Evolutionary conservation across 2,888 invertebrate species (phyloP).

Genomic region (Hesperia comma): DNA sequence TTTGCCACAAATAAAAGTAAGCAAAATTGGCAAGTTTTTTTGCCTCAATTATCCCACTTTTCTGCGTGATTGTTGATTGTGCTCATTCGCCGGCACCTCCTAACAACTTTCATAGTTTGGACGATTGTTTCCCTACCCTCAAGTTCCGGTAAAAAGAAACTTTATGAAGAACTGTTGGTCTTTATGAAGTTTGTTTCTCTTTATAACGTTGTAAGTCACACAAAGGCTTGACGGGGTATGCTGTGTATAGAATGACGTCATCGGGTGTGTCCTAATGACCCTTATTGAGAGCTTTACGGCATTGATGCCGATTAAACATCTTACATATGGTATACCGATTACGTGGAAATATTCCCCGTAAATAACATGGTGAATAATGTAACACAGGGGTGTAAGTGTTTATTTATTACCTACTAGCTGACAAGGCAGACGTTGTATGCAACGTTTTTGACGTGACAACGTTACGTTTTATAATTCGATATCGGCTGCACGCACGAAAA

Average conservation of each 20-base stretch:
- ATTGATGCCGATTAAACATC: conserved; percentile 40
- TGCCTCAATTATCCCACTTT: conserved; percentile 26
- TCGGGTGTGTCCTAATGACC: conserved; percentile 51
- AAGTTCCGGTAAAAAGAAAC: conserved; percentile 5
- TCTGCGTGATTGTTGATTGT: conserved; percentile 25
- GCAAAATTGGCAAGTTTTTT: conserved; percentile 13
- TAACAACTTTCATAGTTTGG: conserved; percentile 20
- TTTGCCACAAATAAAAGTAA: conserved; percentile 6
- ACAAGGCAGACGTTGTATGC: no score
- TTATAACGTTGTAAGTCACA: conserved; percentile 24
- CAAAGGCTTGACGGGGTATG: conserved; percentile 38
- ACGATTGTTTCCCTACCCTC: conserved; percentile 10
- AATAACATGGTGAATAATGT: background rate
- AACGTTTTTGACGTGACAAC: no score
- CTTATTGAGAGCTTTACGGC: conserved; percentile 37
- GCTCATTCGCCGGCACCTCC: conserved; percentile 9
- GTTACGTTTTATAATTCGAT: no score
- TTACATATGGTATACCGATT: conserved; percentile 43
- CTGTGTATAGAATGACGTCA: conserved; percentile 49
- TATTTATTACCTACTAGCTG: no score
- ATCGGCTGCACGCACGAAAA: no score
- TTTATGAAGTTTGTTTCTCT: conserved; percentile 5
- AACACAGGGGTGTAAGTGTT: no score
- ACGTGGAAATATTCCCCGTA: conserved; percentile 42
- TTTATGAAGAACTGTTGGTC: conserved; percentile 10